Base-by-base conservation (phyloP, 2,888 invertebrate species). In the Amblyteles armatorius region DNA sequence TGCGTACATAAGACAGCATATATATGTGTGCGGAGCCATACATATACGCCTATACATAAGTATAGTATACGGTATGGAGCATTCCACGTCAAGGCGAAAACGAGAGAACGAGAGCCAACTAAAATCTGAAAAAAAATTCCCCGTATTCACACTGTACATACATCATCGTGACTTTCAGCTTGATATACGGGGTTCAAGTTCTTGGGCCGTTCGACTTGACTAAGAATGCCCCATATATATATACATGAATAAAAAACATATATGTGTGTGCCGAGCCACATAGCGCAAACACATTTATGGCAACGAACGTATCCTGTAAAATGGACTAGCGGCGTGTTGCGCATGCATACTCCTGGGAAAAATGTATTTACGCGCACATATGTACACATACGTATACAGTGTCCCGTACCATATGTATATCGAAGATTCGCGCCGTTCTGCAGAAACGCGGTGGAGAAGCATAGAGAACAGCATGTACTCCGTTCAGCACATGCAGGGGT, bases 371-470 rank as follows among this genome's bases (percentile, higher is more conserved):
- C 26, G 55, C 36, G 22, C 11, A 36, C 33, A 71, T 55, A 52
- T 44, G 26, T 22, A 44, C 26, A 50, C 50, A 57, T 26, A 26
- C 11, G 22, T 26, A 52, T 4, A 19, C 7, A 9, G 33, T 22
- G 22, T 48, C 19, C 60, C n/a, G 19, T 36, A 40, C 40, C 68
- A 36, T 68, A 60, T 63, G 22, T n/a, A 69, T 65, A 79, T 69
- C 19, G 63, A 16, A 71, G 65, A 57, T 78, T 50, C 68, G 60
- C 68, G 57, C 68, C 65, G 67, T 68, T 63, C 60, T 36, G 72
- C 72, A 50, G 57, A 68, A 65, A 68, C 29, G 63, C 44, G n/a
- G 40, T 50, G 77, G 82, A 76, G 77, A 81, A 81, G 57, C 6
- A 33, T 26, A 40, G 44, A 63, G 16, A 29, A 63, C 11, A 36